Base-by-base conservation (phyloP, 2,113 vertebrate species). In the Aepyceros melampus region DNA sequence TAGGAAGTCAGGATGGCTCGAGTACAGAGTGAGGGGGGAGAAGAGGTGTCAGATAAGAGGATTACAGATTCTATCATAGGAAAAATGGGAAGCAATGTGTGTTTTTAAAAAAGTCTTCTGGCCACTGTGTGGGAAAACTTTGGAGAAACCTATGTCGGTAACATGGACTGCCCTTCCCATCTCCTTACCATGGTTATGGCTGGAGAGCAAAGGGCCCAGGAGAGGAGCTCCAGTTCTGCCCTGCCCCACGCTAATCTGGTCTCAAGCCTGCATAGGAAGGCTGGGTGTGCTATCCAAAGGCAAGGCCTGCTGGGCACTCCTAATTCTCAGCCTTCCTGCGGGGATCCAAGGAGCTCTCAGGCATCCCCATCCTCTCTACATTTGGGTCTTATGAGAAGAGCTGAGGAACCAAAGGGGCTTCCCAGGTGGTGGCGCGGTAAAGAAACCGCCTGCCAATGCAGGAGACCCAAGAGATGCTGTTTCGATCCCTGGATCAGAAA, bases 211-310 rank as follows among this genome's bases (percentile, higher is more conserved):
- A 93, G 40, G 64, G 49, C 58, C 13, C 15, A 40, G 58, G 56
- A 74, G 40, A 64, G 62, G 71, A 67, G 58, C n/a, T 10, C 17
- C 12, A 31, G 45, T 40, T 56, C 43, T 29, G 31, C 29, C 51
- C 51, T 6, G 0, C 55, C 10, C 7, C 47, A 27, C 5, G 5
- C 13, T 16, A 40, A 0, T 21, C n/a, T 51, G 53, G 21, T 81
- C 56, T 71, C 58, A 29, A 43, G 45, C 95, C 10, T 4, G 19
- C 7, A 17, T 55, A 36, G 64, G 76, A 45, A 84, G 55, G 25
- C 74, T 33, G 2, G 16, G 7, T 55, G 64, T 78, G 25, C 43
- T 47, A 4, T 82, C 29, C 47, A 51, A 23, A 27, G 21, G 36
- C 23, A 36, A 7, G 13, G 36, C 56, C 89, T 55, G 7, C 29